Evolutionary conservation across 2,113 vertebrate species (phyloP), one percentile per base, ranked within the genome.

Genomic region (Hemibagrus wyckioides): DNA sequence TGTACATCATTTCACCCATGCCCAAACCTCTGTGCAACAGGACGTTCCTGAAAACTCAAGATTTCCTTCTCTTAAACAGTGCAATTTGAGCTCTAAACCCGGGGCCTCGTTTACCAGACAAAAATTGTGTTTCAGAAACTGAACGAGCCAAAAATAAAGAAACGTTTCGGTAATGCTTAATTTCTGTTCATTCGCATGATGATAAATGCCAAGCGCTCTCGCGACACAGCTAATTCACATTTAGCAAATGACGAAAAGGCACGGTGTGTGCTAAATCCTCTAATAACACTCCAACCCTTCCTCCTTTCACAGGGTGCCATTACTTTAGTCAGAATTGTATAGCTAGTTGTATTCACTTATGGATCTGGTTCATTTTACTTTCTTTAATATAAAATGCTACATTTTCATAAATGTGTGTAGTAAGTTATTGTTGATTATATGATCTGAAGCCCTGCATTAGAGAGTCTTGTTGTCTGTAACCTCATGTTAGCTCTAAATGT

Each of bases 1-100:
- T 57, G 63, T 86, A 76, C 89, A 71, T 39, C 69, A 36, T 44
- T 65, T 81, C n/a, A 86, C 69, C 56, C 82, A 86, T 33, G 33
- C 73, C 19, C 54, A 83, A n/a, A 83, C 17, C 48, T 87, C 79
- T 85, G 25, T 77, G 23, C 76, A 79, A 89, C 6, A 54, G 9
- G 50, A 61, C 1, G 10, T 85, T 59, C 52, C 17, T 79, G 28
- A 65, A 44, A 39, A 10, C 52, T 75, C 56, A 61, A 79, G 19
- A 50, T 10, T 14, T 39, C n/a, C 39, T 14, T 28, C 25, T 56
- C 39, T 48, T 30, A 3, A 54, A 54, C 21, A 80, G 19, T 65
- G 30, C 73, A 85, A 85, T 33, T 61, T 13, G 54, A 57, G 79
- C 9, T 57, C 30, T 25, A 57, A 57, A 56, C 50, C 17, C 10